Percentiles rank a stretch among this genome's conserved stretches.
Evolutionary conservation across 1,140 invertebrate species (phyloP).

Genomic region (Eufriesea mexicana): DNA sequence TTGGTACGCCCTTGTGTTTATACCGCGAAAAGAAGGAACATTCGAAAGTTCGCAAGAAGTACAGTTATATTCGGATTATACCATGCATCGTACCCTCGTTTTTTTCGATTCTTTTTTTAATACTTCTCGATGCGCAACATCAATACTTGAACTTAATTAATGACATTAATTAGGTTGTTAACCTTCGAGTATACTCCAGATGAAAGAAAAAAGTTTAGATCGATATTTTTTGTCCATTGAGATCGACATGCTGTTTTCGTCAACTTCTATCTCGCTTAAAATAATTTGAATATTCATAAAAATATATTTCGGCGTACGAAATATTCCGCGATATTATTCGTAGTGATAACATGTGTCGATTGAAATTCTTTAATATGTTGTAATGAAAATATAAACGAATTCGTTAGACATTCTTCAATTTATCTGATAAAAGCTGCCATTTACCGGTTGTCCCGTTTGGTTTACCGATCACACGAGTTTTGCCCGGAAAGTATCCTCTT

Average conservation of each 20-base stretch:
- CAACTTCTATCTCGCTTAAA: background rate
- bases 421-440: background rate
- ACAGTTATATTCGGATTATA: background rate
- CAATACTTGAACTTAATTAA: conserved; percentile 40
- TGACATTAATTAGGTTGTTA: conserved; percentile 40
- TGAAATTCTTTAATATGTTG: background rate
- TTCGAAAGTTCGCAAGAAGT: conserved; percentile 29
- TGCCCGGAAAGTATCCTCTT: conserved; percentile 6
- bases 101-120: background rate
- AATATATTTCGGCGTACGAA: background rate
- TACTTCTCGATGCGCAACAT: background rate
- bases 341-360: background rate
- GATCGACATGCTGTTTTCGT: background rate
- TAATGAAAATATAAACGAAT: background rate
- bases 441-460: background rate
- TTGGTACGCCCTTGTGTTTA: conserved; percentile 55
- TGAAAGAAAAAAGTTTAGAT: background rate
- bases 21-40: conserved; percentile 35
- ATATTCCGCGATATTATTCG: background rate
- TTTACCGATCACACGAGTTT: background rate
- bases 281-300: background rate
- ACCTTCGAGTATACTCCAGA: conserved; percentile 5
- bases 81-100: no score
- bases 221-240: background rate
- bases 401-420: background rate